Conservation (phyloP, 2,888 invertebrate species). For the Eulithis prunata region DNA sequence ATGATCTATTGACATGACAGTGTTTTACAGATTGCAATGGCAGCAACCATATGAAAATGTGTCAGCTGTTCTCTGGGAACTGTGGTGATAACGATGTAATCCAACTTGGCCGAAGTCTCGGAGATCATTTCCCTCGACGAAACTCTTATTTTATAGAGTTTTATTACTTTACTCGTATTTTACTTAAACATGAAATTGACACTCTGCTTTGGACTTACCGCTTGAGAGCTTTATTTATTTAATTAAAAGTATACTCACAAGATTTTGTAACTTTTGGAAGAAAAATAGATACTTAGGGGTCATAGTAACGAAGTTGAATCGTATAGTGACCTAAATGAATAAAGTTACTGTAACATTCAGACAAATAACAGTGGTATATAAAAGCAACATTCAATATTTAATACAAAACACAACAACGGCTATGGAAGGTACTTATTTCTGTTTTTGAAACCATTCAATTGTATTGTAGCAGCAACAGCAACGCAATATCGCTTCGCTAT, state of each 20-base stretch:
- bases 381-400: constrained; percentile 9
- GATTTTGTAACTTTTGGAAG: no score
- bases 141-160: constrained; percentile 55
- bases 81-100: constrained; percentile 55
- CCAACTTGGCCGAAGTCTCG: constrained; percentile 61
- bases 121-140: constrained; percentile 64
- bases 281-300: no score
- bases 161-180: constrained; percentile 44
- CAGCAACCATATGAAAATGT: no score
- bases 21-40: no score
- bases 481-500: constrained; percentile 18
- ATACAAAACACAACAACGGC: constrained; percentile 11
- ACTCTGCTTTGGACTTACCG: constrained; percentile 4
- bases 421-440: constrained; percentile 7
- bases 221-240: neutral
- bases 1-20: no score
- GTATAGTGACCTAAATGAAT: no score
- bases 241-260: no score
- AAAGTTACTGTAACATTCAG: neutral
- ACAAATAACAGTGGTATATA: neutral
- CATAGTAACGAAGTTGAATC: no score
- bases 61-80: neutral
- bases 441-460: constrained; percentile 30
- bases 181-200: constrained; percentile 27
- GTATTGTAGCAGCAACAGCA: constrained; percentile 17